These are phyloP conservation scores for Leuciscus waleckii DNA, from an alignment of 2,797 vertebrate genomes.

Conservation along the genomic window DNA sequence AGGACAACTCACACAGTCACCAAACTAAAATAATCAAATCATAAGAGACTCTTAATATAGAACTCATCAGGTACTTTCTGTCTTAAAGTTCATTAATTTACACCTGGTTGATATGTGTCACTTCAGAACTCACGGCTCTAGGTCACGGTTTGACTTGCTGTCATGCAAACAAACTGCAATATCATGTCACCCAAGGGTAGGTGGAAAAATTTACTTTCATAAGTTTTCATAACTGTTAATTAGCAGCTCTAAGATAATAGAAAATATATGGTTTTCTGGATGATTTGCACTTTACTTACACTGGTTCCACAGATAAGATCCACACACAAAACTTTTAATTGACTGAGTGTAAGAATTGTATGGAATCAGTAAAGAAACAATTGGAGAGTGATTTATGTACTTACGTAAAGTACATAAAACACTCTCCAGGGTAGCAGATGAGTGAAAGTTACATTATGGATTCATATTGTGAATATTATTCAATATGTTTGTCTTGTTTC, in stretches of 20 bases:
- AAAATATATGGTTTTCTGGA: slow-evolving; percentile 32
- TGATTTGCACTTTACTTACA: slow-evolving; percentile 13
- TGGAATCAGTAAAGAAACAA: slow-evolving; percentile 5
- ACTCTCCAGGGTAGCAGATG: neutral
- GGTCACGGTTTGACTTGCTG: slow-evolving; percentile 23
- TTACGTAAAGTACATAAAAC: neutral
- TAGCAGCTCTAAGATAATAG: slow-evolving; percentile 40
- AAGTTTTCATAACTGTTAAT: slow-evolving; percentile 42
- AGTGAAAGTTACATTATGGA: neutral
- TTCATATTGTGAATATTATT: slow-evolving; percentile 6
- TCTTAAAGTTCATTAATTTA: slow-evolving; percentile 24
- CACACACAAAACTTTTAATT: neutral
- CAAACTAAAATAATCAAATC: neutral
- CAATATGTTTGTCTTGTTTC: neutral
- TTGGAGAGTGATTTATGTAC: slow-evolving; percentile 3
- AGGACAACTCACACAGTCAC: neutral
- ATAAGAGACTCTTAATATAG: neutral
- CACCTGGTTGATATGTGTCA: slow-evolving; percentile 23
- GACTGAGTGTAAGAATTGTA: neutral
- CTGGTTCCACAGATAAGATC: neutral
- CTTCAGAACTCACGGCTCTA: neutral
- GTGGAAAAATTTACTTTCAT: slow-evolving; percentile 23
- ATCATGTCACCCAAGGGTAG: neutral
- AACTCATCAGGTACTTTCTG: neutral
- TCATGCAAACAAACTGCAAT: slow-evolving; percentile 5